Conservation (phyloP, 2,113 vertebrate species). For the Saimiri boliviensis region DNA sequence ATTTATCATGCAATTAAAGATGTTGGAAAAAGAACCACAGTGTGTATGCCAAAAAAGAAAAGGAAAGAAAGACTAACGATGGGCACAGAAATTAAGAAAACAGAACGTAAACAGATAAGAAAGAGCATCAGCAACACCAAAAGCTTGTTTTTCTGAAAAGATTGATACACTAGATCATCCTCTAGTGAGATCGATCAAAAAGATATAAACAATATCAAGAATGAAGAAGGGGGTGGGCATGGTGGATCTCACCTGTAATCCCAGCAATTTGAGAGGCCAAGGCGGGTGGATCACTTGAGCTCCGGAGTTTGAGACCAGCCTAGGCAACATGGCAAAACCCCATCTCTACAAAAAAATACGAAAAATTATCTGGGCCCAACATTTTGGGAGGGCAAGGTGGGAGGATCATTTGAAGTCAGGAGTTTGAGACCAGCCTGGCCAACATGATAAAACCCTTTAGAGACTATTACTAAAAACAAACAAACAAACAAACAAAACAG, state of each 20-base stretch:
- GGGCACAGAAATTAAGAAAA: background rate
- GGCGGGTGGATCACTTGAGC: background rate
- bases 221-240: background rate
- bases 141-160: background rate
- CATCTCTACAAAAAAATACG: too few relatives aligned
- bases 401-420: too few relatives aligned
- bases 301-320: background rate
- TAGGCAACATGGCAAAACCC: background rate
- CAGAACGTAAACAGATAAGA: background rate
- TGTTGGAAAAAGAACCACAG: background rate
- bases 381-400: too few relatives aligned
- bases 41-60: background rate
- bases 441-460: too few relatives aligned
- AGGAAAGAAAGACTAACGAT: background rate
- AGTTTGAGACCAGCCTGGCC: too few relatives aligned
- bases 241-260: background rate
- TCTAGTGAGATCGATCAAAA: background rate
- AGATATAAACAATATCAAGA: background rate
- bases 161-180: background rate
- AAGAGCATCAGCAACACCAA: background rate
- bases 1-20: background rate
- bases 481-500: too few relatives aligned
- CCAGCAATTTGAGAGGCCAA: background rate
- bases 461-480: too few relatives aligned
- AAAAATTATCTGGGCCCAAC: too few relatives aligned